Percentiles rank a stretch among this genome's conserved stretches.
Conservation (phyloP, 2,113 vertebrate species). For the Stictonetta naevosa region DNA sequence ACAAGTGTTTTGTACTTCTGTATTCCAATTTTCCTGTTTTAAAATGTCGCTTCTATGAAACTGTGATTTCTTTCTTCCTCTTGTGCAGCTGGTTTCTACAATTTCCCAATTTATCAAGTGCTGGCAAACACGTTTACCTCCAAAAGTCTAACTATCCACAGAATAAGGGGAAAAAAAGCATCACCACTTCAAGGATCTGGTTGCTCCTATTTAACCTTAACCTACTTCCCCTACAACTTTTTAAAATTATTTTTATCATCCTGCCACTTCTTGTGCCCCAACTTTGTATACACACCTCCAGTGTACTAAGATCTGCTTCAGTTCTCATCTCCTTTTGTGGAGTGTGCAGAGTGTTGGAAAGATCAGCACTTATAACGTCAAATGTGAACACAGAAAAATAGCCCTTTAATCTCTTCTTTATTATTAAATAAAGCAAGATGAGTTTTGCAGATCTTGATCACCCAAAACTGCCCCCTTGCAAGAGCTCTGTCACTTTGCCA, state of each 20-base stretch:
- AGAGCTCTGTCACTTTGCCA: accelerated
- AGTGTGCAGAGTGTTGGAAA: neutral
- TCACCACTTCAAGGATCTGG: neutral
- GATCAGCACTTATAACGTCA: neutral
- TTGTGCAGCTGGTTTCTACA: neutral
- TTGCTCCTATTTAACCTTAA: neutral
- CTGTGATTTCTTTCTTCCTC: neutral
- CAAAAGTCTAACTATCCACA: neutral
- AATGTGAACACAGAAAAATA: neutral
- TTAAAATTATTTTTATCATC: neutral
- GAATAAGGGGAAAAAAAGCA: neutral
- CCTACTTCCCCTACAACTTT: neutral
- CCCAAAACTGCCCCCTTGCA: neutral
- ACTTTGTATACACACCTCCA: neutral
- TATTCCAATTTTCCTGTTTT: neutral
- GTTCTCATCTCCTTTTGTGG: neutral
- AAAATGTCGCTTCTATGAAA: neutral
- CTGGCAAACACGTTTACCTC: neutral
- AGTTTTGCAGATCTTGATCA: neutral
- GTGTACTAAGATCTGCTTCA: neutral
- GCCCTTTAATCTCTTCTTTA: neutral
- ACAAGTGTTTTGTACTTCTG: neutral
- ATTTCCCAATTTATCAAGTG: neutral
- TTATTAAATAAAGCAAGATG: neutral
- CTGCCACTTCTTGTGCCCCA: neutral